Percentiles rank a stretch among this genome's conserved stretches.
These are phyloP conservation scores for Drosophila teissieri DNA, from an alignment of 1,140 invertebrate species.

Conservation along the genomic window DNA sequence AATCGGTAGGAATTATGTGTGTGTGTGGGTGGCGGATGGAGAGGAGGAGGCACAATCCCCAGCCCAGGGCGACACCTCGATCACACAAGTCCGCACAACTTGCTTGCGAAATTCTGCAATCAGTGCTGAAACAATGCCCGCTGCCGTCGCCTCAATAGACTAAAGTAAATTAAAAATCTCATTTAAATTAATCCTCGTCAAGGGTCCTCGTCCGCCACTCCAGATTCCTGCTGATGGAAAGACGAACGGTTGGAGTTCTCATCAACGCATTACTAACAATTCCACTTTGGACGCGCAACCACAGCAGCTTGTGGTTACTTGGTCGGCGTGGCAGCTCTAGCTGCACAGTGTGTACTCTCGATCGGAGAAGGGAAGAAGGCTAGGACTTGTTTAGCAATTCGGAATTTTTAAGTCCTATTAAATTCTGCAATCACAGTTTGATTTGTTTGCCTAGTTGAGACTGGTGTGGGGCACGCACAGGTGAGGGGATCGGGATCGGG, in stretches of 20 bases:
- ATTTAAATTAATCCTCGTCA: slow-evolving; percentile 73
- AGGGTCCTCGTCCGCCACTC: slow-evolving; percentile 32
- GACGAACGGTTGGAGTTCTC: slow-evolving; percentile 36
- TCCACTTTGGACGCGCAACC: slow-evolving; percentile 73
- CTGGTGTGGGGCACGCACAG: background rate
- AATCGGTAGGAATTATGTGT: background rate
- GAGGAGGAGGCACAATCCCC: too few species aligned
- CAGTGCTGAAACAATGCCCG: slow-evolving; percentile 29
- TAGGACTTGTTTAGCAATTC: slow-evolving; percentile 75
- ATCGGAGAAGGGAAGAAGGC: slow-evolving; percentile 26
- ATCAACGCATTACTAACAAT: slow-evolving; percentile 79
- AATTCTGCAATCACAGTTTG: slow-evolving; percentile 73
- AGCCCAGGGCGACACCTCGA: background rate
- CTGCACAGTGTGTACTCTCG: slow-evolving; percentile 23
- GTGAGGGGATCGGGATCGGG: slow-evolving; percentile 9
- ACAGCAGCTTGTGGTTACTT: slow-evolving; percentile 70
- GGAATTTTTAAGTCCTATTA: slow-evolving; percentile 77
- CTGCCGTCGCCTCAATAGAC: slow-evolving; percentile 11
- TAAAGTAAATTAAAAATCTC: slow-evolving; percentile 67
- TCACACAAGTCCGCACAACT: slow-evolving; percentile 17
- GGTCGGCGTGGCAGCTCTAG: slow-evolving; percentile 16
- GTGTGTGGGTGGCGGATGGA: background rate
- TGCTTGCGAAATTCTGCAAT: slow-evolving; percentile 33
- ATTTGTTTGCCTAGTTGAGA: slow-evolving; percentile 56
- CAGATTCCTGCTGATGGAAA: background rate